These are phyloP conservation scores for Eolophus roseicapilla DNA, from an alignment of 2,113 vertebrate species.

Conservation along the genomic window DNA sequence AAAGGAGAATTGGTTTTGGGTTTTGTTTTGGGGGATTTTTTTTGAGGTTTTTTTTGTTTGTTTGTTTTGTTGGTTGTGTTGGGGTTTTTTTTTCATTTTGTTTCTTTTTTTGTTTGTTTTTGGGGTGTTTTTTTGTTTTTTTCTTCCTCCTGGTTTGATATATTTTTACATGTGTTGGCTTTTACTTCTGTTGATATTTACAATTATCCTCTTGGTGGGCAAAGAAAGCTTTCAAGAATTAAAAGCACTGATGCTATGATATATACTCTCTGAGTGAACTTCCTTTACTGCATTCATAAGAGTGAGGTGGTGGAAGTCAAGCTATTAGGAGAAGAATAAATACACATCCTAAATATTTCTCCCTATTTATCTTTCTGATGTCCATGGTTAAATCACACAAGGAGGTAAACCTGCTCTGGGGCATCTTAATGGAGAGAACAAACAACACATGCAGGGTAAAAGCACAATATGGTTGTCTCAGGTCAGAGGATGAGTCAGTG, in stretches of 20 bases:
- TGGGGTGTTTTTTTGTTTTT: no score
- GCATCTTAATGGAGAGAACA: background rate
- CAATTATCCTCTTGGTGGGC: background rate
- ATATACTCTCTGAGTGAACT: background rate
- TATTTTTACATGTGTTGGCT: background rate
- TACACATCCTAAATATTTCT: background rate
- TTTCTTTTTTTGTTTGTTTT: no score
- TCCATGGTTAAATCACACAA: background rate
- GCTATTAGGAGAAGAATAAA: background rate
- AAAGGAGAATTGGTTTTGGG: background rate
- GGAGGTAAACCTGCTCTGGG: background rate
- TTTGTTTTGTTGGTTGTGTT: background rate
- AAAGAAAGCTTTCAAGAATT: background rate
- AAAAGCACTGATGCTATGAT: background rate
- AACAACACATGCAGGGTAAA: background rate
- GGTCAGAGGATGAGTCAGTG: background rate
- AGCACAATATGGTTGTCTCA: background rate
- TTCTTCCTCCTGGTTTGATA: background rate
- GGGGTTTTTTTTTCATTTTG: no score
- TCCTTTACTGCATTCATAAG: background rate
- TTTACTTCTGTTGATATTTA: slow-evolving; percentile 7
- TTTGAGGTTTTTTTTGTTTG: no score
- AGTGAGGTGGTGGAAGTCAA: background rate
- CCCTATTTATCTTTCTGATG: background rate
- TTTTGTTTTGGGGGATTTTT: background rate